Evolutionary conservation across 2,797 vertebrate species (phyloP).

Genomic region (Streptopelia turtur): DNA sequence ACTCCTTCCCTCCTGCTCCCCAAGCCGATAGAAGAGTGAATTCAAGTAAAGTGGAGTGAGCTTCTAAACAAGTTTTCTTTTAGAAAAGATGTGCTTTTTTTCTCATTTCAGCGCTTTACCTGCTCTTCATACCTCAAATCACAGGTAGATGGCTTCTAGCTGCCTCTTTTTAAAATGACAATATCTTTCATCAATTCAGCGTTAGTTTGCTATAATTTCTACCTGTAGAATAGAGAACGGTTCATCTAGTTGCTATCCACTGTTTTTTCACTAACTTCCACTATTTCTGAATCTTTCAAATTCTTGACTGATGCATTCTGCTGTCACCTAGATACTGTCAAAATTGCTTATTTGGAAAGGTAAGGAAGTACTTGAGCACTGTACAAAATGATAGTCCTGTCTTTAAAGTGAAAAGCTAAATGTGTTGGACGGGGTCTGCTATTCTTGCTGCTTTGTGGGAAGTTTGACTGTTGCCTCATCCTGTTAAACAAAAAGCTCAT

Average conservation of each 20-base stretch:
- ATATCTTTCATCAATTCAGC: neutral
- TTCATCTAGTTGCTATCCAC: neutral
- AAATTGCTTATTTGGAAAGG: neutral
- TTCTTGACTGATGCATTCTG: neutral
- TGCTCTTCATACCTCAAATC: neutral
- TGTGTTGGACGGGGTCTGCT: rapidly evolving
- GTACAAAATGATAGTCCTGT: neutral
- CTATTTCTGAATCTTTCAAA: neutral
- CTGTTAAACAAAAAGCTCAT: neutral
- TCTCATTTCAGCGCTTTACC: neutral
- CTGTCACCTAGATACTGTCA: neutral
- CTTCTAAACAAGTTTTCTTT: neutral
- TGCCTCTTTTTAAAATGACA: neutral
- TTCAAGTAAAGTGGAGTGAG: neutral
- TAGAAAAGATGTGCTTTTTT: neutral
- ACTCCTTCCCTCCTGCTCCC: neutral
- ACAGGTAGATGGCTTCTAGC: neutral
- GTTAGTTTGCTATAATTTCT: neutral
- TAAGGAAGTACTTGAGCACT: neutral
- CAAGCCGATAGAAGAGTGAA: neutral
- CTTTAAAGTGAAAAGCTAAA: neutral
- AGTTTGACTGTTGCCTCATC: neutral
- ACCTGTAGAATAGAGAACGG: neutral
- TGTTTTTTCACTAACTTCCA: neutral
- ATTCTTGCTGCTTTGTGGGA: neutral